A percentile compares a stretch with the other conserved stretches of the same genome.
phyloP scores from a whole-genome alignment of 2,888 invertebrate species.

The Gibbula magus region DNA sequence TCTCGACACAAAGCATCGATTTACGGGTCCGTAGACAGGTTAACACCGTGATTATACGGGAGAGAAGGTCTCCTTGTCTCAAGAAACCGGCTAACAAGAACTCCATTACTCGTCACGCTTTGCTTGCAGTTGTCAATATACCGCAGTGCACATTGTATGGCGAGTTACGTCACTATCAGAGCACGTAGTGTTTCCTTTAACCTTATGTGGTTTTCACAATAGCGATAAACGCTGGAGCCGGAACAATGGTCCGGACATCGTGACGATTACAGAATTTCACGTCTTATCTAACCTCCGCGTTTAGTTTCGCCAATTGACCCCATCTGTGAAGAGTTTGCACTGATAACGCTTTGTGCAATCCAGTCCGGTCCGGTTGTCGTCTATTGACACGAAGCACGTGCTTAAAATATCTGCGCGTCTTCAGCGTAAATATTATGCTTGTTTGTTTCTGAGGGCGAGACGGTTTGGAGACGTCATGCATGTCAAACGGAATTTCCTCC shows the following conservation, averaged over 20 bases:
- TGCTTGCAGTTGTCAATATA: no score
- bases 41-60: neutral
- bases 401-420: neutral
- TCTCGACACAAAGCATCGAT: neutral
- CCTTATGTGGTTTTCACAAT: neutral
- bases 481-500: neutral
- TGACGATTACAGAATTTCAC: neutral
- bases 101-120: neutral
- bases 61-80: neutral
- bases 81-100: neutral
- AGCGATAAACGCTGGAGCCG: neutral
- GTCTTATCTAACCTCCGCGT: neutral
- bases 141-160: no score
- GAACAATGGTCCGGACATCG: neutral
- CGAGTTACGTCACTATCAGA: neutral
- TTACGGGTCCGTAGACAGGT: slow-evolving; percentile 17
- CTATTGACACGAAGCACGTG: neutral
- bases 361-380: neutral
- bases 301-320: neutral
- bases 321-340: neutral
- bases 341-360: neutral
- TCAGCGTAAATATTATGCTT: slow-evolving; percentile 4
- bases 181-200: neutral
- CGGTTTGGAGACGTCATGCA: neutral
- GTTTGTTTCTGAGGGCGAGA: neutral